These are phyloP conservation scores for Sesia apiformis DNA, from an alignment of 2,888 invertebrate species.

Conservation along the genomic window DNA sequence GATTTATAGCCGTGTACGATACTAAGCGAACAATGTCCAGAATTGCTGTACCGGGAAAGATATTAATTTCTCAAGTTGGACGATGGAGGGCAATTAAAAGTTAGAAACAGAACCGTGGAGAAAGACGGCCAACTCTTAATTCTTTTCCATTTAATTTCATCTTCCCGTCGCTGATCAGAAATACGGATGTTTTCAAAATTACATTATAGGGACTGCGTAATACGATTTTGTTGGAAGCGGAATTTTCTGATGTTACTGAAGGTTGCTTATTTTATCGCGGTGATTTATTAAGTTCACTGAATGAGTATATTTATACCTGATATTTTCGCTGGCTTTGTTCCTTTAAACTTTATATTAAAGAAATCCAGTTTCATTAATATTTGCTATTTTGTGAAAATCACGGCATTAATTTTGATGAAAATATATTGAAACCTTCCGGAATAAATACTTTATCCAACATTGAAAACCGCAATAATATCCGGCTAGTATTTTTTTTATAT, in stretches of 20 bases:
- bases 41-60: conserved; percentile 38
- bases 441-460: too few relatives aligned
- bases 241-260: background rate
- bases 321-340: too few relatives aligned
- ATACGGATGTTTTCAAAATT: background rate
- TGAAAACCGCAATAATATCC: too few relatives aligned
- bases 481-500: too few relatives aligned
- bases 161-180: conserved; percentile 19
- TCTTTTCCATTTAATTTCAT: conserved; percentile 44
- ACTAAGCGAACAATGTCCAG: conserved; percentile 26
- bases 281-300: too few relatives aligned
- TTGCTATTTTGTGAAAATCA: too few relatives aligned
- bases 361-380: too few relatives aligned
- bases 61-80: conserved; percentile 58
- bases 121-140: conserved; percentile 35
- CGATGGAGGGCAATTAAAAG: conserved; percentile 61
- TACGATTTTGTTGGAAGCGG: background rate
- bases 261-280: background rate
- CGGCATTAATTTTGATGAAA: too few relatives aligned
- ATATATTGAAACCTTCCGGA: too few relatives aligned
- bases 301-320: too few relatives aligned
- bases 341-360: too few relatives aligned
- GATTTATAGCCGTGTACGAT: background rate
- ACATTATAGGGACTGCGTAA: background rate
- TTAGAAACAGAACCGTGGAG: conserved; percentile 40